Evolutionary conservation across 2,888 invertebrate genomes (phyloP).

Genomic region (Urechis unicinctus): DNA sequence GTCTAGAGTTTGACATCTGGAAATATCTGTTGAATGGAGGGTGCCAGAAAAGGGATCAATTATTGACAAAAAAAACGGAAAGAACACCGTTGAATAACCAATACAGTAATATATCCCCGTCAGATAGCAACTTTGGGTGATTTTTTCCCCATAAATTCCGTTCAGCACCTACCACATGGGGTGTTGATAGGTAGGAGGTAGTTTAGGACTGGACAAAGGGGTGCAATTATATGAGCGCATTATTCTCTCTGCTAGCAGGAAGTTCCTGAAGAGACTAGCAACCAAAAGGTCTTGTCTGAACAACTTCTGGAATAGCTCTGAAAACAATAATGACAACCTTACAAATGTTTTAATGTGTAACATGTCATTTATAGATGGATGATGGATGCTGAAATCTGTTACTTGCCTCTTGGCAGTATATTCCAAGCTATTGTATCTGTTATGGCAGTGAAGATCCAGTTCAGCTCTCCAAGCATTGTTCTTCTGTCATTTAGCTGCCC

Average conservation of each 20-base stretch:
- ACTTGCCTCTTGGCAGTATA: constrained; percentile 74
- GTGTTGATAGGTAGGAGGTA: constrained; percentile 79
- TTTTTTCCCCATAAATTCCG: too few relatives aligned
- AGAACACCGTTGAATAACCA: too few relatives aligned
- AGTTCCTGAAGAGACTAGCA: constrained; percentile 96
- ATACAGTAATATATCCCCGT: too few relatives aligned
- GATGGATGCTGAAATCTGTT: neutral
- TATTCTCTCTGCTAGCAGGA: constrained; percentile 89
- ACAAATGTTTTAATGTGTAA: neutral
- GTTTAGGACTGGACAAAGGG: constrained; percentile 84
- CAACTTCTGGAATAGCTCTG: constrained; percentile 87
- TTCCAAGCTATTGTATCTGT: constrained; percentile 99
- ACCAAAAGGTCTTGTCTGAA: constrained; percentile 96
- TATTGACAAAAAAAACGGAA: too few relatives aligned
- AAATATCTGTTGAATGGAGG: too few relatives aligned
- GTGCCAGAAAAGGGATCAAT: too few relatives aligned
- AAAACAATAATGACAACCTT: neutral
- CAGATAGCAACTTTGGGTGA: too few relatives aligned
- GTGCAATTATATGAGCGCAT: constrained; percentile 94
- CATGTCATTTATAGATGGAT: neutral
- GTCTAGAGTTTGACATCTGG: too few relatives aligned
- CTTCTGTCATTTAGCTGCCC: constrained; percentile 88
- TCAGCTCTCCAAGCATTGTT: constrained; percentile 96
- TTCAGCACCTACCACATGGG: constrained; percentile 56
- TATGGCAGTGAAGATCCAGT: constrained; percentile 99